These are phyloP conservation scores for Amaurobius ferox DNA, from an alignment of 2,888 invertebrate genomes.

Conservation along the genomic window DNA sequence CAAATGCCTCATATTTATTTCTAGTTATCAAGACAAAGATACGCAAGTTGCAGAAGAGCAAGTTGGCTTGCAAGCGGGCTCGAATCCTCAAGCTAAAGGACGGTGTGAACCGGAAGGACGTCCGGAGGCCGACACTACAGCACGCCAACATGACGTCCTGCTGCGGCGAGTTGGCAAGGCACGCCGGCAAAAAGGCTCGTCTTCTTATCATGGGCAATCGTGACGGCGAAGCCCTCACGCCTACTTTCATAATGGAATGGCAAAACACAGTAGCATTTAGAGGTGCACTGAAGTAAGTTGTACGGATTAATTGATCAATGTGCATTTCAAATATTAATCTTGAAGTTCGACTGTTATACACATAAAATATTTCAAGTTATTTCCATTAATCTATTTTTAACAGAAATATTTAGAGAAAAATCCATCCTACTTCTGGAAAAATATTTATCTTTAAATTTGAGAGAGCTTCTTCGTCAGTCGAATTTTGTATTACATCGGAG, in stretches of 20 bases:
- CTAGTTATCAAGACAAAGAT: conserved; percentile 78
- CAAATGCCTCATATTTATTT: conserved; percentile 8
- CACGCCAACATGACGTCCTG: conserved; percentile 78
- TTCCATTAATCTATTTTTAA: too few relatives aligned
- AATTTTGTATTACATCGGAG: too few relatives aligned
- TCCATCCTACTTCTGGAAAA: too few relatives aligned
- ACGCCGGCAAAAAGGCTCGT: conserved; percentile 74
- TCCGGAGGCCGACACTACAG: conserved; percentile 76
- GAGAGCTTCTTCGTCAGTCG: too few relatives aligned
- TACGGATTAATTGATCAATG: too few relatives aligned
- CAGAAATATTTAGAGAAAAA: too few relatives aligned
- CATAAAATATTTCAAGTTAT: too few relatives aligned
- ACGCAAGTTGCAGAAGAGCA: conserved; percentile 76
- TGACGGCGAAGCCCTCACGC: conserved; percentile 76
- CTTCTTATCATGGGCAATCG: conserved; percentile 76
- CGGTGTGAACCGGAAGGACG: conserved; percentile 75
- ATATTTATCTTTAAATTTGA: too few relatives aligned
- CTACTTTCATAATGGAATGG: conserved; percentile 79
- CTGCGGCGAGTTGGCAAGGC: conserved; percentile 76
- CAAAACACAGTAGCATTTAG: conserved; percentile 77
- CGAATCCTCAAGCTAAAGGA: conserved; percentile 76
- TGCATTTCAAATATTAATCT: too few relatives aligned
- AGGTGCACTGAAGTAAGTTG: conserved; percentile 76
- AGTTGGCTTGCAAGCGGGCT: conserved; percentile 77
- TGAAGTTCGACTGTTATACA: too few relatives aligned